These are phyloP conservation scores for Sprattus sprattus DNA, from an alignment of 2,113 vertebrate genomes.

Conservation along the genomic window DNA sequence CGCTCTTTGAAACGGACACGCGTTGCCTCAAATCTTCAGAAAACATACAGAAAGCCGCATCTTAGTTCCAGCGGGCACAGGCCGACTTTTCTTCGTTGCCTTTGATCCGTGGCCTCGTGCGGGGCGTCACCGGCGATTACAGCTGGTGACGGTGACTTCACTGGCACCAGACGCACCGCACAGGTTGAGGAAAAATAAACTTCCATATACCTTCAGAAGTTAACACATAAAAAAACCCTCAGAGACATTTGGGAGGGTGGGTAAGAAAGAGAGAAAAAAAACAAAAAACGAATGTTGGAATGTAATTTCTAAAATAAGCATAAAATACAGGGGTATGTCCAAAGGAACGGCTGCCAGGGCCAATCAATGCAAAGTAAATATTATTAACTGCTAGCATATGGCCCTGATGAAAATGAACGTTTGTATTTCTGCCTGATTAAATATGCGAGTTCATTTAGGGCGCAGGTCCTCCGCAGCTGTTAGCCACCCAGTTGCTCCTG, in stretches of 20 bases:
- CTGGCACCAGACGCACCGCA: conserved; percentile 18
- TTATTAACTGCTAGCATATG: conserved; percentile 49
- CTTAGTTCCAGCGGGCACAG: not conserved
- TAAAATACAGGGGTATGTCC: conserved; percentile 11
- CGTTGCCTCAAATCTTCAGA: not conserved
- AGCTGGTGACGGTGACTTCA: not conserved
- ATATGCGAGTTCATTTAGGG: conserved; percentile 24
- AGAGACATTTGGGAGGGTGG: not conserved
- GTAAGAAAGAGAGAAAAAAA: not conserved
- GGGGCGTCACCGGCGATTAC: conserved; percentile 44
- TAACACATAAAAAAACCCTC: not conserved
- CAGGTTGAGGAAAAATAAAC: conserved; percentile 21
- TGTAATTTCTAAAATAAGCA: conserved; percentile 32
- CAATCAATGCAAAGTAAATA: conserved; percentile 52
- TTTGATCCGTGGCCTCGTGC: conserved; percentile 41
- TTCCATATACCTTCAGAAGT: not conserved
- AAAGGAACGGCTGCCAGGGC: conserved; percentile 20
- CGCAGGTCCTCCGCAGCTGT: not conserved
- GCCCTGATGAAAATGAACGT: conserved; percentile 36
- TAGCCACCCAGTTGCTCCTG: conserved; percentile 2
- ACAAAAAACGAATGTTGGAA: conserved; percentile 13
- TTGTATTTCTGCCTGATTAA: conserved; percentile 38
- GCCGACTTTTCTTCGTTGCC: conserved; percentile 24
- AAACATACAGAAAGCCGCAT: not conserved
- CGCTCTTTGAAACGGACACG: not conserved